These are phyloP conservation scores for Mylabris phalerata DNA, from an alignment of 1,140 invertebrate genomes.

Conservation along the genomic window DNA sequence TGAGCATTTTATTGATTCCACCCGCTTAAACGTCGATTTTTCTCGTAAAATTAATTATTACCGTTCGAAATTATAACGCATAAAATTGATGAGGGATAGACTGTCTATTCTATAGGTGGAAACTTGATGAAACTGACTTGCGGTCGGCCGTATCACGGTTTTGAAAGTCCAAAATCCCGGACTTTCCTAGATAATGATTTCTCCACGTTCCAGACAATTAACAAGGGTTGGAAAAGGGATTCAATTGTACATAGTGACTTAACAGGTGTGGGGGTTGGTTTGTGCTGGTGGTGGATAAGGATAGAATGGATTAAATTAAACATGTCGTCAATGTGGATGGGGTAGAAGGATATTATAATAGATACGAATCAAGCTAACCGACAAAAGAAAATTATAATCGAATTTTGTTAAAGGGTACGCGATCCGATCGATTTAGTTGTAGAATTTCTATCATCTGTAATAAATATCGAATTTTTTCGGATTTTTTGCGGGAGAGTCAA, in stretches of 20 bases:
- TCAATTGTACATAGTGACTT: slow-evolving; percentile 38
- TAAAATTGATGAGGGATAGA: too few relatives aligned
- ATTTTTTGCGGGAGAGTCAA: too few relatives aligned
- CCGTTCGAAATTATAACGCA: too few relatives aligned
- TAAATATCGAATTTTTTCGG: too few relatives aligned
- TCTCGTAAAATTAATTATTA: too few relatives aligned
- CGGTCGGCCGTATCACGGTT: slow-evolving; percentile 33
- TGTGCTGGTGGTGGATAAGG: background rate
- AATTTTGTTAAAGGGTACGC: too few relatives aligned
- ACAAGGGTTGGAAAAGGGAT: slow-evolving; percentile 41
- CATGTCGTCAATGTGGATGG: slow-evolving; percentile 18
- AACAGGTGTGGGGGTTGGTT: slow-evolving; percentile 37
- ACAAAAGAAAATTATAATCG: too few relatives aligned
- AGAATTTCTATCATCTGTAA: too few relatives aligned
- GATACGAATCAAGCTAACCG: too few relatives aligned
- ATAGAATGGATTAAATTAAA: slow-evolving; percentile 39
- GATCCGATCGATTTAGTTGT: too few relatives aligned
- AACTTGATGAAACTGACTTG: slow-evolving; percentile 26
- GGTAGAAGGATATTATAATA: too few relatives aligned
- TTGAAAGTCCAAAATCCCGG: slow-evolving; percentile 16
- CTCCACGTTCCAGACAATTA: slow-evolving; percentile 41
- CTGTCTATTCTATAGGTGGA: background rate
- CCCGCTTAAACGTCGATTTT: too few relatives aligned
- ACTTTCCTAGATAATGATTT: slow-evolving; percentile 38
- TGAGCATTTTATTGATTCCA: slow-evolving; percentile 40